Percentiles rank a stretch among this genome's conserved stretches.
Conservation (phyloP, 30 jellyfish, hydroid and myxozoan species). For the Pelagia noctiluca region DNA sequence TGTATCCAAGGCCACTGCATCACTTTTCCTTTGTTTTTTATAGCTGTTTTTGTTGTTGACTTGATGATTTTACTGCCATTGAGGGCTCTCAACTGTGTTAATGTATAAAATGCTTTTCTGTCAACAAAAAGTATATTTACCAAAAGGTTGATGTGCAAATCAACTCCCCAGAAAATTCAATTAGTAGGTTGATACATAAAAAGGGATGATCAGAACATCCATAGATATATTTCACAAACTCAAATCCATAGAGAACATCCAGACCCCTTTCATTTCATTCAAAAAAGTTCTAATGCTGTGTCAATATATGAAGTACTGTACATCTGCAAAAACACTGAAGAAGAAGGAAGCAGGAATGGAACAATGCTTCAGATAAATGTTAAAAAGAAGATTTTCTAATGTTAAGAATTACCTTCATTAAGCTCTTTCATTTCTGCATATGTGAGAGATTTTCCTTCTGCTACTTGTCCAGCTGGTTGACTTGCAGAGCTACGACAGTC, state of each 20-base stretch:
- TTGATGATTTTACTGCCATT: conserved; percentile 6
- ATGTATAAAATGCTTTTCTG: not conserved
- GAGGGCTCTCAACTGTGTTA: conserved; percentile 11
- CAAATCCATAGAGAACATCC: not conserved
- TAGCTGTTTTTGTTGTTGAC: conserved; percentile 17
- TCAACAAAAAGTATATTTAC: conserved; percentile 6
- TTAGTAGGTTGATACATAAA: conserved; percentile 14
- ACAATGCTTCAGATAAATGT: conserved; percentile 4
- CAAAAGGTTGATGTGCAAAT: conserved; percentile 4
- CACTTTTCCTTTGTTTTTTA: conserved; percentile 6
- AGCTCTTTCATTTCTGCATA: conserved; percentile 6
- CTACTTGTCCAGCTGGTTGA: conserved; percentile 10
- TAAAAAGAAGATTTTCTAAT: not conserved
- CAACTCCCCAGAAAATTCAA: conserved; percentile 4
- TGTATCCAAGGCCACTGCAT: conserved; percentile 21
- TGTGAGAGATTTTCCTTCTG: conserved; percentile 26
- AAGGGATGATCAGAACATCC: conserved; percentile 17
- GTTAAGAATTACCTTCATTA: conserved; percentile 11
- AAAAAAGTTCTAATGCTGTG: conserved; percentile 2
- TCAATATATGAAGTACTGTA: conserved; percentile 1
- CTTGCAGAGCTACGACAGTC: conserved; percentile 15
- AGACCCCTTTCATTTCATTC: conserved; percentile 1
- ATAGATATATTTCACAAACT: conserved; percentile 1
- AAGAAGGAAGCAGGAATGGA: conserved; percentile 6
- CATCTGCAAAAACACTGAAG: conserved; percentile 5